phyloP scores from a whole-genome alignment of 2,888 invertebrate species.

The Girardia tigrina region DNA sequence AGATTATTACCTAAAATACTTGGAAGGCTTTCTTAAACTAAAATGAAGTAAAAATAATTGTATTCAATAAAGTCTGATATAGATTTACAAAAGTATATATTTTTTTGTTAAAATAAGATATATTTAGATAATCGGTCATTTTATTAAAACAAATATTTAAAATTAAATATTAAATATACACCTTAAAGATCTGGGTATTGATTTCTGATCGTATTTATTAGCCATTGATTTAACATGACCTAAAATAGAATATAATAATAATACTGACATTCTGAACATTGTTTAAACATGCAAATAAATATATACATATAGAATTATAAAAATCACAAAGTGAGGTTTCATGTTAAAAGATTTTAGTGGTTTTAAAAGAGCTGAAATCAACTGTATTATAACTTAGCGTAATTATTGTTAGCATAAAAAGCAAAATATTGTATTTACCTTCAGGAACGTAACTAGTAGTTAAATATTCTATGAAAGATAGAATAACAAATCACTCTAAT shows the following conservation, averaged over 20 bases:
- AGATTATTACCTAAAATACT: not conserved
- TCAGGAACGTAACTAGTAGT: not conserved
- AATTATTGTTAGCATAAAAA: constrained; percentile 3
- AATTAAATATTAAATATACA: not conserved
- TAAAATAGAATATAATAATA: too few relatives aligned
- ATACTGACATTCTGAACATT: too few relatives aligned
- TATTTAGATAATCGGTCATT: too few relatives aligned
- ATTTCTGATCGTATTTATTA: constrained; percentile 8
- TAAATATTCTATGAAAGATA: not conserved
- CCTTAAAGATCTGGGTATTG: not conserved
- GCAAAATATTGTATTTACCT: constrained; percentile 10
- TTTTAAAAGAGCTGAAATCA: too few relatives aligned
- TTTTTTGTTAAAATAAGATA: too few relatives aligned
- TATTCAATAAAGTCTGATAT: too few relatives aligned
- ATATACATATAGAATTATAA: too few relatives aligned
- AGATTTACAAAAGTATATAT: too few relatives aligned
- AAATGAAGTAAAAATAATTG: constrained; percentile 3
- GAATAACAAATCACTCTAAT: too few relatives aligned
- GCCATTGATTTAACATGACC: constrained; percentile 20
- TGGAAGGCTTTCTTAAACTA: not conserved
- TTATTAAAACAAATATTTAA: not conserved
- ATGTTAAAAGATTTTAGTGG: too few relatives aligned
- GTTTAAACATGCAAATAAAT: too few relatives aligned
- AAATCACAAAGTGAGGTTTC: too few relatives aligned
- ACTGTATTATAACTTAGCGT: not conserved